Conservation (phyloP, 1,140 invertebrate genomes). For the Drosophila quadrilineata region DNA sequence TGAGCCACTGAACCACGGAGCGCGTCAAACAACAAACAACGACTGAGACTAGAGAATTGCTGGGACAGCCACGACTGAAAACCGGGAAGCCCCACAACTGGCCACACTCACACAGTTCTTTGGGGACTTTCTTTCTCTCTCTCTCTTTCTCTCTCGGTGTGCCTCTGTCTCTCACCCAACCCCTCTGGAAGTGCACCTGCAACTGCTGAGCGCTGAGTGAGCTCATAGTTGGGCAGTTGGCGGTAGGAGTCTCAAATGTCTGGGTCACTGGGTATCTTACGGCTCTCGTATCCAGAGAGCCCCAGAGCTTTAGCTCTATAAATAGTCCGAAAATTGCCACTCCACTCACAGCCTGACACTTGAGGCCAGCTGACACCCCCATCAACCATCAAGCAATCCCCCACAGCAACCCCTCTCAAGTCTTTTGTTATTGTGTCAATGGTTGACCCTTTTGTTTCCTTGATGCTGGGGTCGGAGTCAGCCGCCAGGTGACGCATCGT, state of each 20-base stretch:
- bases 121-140: no score
- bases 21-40: no score
- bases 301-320: constrained; percentile 27
- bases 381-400: constrained; percentile 9
- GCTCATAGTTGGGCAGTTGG: constrained; percentile 35
- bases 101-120: not conserved
- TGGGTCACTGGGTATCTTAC: constrained; percentile 66
- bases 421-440: constrained; percentile 68
- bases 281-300: constrained; percentile 16
- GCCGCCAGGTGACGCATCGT: constrained; percentile 68
- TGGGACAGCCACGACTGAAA: not conserved
- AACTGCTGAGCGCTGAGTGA: constrained; percentile 32
- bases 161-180: no score
- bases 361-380: not conserved
- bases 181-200: not conserved
- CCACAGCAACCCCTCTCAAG: constrained; percentile 2
- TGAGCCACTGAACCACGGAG: constrained; percentile 50
- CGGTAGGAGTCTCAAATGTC: constrained; percentile 44
- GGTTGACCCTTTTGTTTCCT: constrained; percentile 55
- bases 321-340: constrained; percentile 51
- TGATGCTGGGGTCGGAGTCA: no score
- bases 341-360: constrained; percentile 21
- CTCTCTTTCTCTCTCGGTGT: no score
- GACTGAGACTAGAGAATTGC: constrained; percentile 33
- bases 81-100: constrained; percentile 55